Evolutionary conservation across 2,797 vertebrate species (phyloP), one percentile per base, ranked within the genome.

Genomic region (Enteromius argenteus): DNA sequence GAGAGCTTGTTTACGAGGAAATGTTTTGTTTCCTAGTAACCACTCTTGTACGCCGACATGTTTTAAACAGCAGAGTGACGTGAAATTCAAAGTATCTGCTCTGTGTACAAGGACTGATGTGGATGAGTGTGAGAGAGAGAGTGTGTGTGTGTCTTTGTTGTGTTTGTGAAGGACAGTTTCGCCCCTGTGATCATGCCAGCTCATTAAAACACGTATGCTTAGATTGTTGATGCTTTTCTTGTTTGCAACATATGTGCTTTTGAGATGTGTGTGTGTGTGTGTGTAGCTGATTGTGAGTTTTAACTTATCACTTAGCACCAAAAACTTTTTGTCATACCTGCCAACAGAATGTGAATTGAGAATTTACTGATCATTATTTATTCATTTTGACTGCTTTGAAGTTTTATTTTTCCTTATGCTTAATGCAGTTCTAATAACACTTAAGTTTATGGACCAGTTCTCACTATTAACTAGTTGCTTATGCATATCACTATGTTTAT

Each of bases 181-280:
- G 84, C 81, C 90, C 92, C 89, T 91, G 90, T 94, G 91, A 91
- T 88, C 86, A 27, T 10, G 14, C 23, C 74, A 5, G 87, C 93
- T 94, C 92, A 93, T 94, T 94, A 94, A 94, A 94, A 93, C 85
- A 88, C 83, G 35, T 87, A 92, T 88, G 92, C 89, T 90, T 91
- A 21, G 32, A 58, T 39, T 17, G 68, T 27, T 15, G 3, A 8
- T 51, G 6, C 39, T 46, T 73, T 49, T 19, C 8, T 92, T 92
- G 87, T 86, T 93, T 92, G 84, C 88, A 90, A 86, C 86, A 21
- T 68, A 32, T 58, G 35, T 58, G 6, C 10, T 23, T 74, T 60
- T 76, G 21, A 11, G 3, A 21, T 42, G 35, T 67, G 32, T 37
- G 32, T 67, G 64, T 68, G 64, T 21, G 62, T 17, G 30, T 35